Evolutionary conservation across 2,113 vertebrate species (phyloP).

Genomic region (Gambusia affinis): DNA sequence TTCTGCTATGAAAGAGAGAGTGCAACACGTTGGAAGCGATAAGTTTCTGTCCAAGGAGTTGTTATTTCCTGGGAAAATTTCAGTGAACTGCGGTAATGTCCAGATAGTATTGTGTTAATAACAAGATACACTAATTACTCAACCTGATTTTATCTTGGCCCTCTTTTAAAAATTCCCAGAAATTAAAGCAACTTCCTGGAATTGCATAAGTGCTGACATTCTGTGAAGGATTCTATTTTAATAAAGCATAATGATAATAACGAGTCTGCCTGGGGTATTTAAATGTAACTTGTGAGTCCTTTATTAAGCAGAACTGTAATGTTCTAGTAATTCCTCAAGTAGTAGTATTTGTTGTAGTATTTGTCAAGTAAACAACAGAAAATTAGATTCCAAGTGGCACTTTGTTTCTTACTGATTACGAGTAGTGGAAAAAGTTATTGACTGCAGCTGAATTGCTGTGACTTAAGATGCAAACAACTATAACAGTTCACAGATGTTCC

Average conservation of each 20-base stretch:
- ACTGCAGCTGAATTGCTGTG: no score
- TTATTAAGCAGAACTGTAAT: not conserved
- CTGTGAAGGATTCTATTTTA: not conserved
- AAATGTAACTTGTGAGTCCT: no score
- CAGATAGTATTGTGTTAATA: conserved; percentile 10
- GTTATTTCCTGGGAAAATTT: conserved; percentile 13
- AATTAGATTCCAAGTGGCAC: not conserved
- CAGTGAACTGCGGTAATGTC: conserved; percentile 8
- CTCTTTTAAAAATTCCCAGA: not conserved
- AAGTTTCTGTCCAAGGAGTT: conserved; percentile 15
- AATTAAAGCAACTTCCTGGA: not conserved
- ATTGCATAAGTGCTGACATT: not conserved
- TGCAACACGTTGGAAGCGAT: conserved; percentile 25
- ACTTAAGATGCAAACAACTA: no score
- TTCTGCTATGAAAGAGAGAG: not conserved
- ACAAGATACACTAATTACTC: not conserved
- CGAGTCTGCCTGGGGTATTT: no score
- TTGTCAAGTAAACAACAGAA: not conserved
- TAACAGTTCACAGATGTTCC: not conserved
- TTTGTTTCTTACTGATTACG: not conserved
- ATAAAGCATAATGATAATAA: no score
- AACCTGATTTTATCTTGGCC: conserved; percentile 8
- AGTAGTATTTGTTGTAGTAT: not conserved
- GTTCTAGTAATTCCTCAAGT: not conserved
- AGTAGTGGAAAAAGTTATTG: not conserved